phyloP scores from a whole-genome alignment of 2,888 invertebrate species.

The Augochlorella aurata region DNA sequence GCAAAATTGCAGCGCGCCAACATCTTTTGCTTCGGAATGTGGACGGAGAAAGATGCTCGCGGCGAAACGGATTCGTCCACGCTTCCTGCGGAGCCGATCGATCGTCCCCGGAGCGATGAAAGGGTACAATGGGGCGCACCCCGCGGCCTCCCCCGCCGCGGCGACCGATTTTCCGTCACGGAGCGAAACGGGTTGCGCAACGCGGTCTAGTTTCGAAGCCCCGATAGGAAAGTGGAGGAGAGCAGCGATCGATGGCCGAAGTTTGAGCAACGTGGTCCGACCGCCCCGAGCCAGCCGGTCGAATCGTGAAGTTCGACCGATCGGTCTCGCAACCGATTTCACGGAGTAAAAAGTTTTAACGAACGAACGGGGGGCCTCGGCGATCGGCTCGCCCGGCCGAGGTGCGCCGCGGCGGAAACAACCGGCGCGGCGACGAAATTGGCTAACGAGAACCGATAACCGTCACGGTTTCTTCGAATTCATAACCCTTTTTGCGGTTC shows the following conservation, averaged over 20 bases:
- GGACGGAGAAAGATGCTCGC: not conserved
- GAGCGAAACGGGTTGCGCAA: conserved; percentile 30
- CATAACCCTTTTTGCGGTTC: conserved; percentile 22
- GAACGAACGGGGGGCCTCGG: not conserved
- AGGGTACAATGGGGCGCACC: conserved; percentile 37
- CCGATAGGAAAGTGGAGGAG: conserved; percentile 37
- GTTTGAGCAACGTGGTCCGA: conserved; percentile 57
- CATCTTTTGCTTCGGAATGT: too few relatives aligned
- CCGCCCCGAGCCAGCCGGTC: conserved; percentile 44
- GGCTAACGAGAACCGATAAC: conserved; percentile 55
- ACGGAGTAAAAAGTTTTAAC: conserved; percentile 13
- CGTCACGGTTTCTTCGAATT: conserved; percentile 61
- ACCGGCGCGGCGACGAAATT: conserved; percentile 42
- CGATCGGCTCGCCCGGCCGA: conserved; percentile 8
- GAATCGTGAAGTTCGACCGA: conserved; percentile 55
- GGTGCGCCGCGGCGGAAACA: conserved; percentile 20
- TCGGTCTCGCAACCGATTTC: conserved; percentile 52
- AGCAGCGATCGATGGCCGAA: conserved; percentile 44
- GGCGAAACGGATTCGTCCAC: not conserved
- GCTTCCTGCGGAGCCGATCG: conserved; percentile 10
- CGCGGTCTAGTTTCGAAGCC: conserved; percentile 51
- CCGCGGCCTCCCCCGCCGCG: not conserved
- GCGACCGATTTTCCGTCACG: conserved; percentile 14
- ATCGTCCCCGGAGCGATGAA: conserved; percentile 47
- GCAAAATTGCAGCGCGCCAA: too few relatives aligned